These are phyloP conservation scores for Hypotaenidia okinawae DNA, from an alignment of 2,797 vertebrate species.

Conservation along the genomic window DNA sequence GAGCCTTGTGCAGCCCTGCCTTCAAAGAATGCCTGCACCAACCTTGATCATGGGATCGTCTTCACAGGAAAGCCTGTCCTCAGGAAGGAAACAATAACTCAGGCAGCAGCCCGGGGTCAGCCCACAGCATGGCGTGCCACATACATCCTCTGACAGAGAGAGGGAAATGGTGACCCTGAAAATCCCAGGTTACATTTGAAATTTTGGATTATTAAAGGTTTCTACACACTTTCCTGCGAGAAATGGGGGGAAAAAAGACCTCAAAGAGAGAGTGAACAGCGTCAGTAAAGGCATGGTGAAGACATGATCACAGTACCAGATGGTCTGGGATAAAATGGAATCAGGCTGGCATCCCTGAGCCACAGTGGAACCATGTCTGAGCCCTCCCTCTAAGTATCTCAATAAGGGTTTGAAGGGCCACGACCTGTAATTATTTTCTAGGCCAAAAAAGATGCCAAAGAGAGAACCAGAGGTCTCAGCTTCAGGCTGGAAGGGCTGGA, in stretches of 20 bases:
- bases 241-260: fast-evolving
- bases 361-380: neutral
- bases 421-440: fast-evolving
- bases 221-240: neutral
- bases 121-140: fast-evolving
- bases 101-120: neutral
- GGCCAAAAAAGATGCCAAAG: neutral
- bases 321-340: neutral
- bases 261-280: neutral
- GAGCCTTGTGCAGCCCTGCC: neutral
- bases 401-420: neutral
- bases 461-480: neutral
- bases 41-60: neutral
- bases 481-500: neutral
- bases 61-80: neutral
- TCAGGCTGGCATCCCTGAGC: neutral
- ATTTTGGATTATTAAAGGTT: fast-evolving
- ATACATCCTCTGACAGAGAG: neutral
- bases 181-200: neutral
- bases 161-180: fast-evolving
- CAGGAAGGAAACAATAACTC: neutral
- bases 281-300: neutral
- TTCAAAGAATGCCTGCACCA: neutral
- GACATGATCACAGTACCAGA: neutral
- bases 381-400: neutral